Evolutionary conservation across 2,888 invertebrate species (phyloP).

Genomic region (Anthrax anthrax): DNA sequence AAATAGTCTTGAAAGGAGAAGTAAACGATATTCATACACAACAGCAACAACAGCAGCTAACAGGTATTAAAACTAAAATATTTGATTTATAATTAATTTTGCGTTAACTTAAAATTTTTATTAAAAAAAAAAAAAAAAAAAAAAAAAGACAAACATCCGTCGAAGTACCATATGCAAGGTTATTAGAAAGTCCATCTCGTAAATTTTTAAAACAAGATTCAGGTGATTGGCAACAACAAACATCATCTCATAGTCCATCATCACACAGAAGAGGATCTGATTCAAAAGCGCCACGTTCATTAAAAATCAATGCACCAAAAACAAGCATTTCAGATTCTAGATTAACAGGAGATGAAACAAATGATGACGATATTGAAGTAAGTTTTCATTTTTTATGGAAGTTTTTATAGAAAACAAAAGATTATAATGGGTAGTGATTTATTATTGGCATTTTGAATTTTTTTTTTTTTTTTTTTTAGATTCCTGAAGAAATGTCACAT

Average conservation of each 20-base stretch:
- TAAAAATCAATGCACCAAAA: constrained; percentile 50
- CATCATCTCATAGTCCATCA: constrained; percentile 50
- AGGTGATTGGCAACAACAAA: constrained; percentile 34
- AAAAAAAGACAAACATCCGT: constrained; percentile 29
- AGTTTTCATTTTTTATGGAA: constrained; percentile 11
- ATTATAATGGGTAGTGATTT: neutral
- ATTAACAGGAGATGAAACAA: constrained; percentile 62
- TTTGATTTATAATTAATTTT: no score
- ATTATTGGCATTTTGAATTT: neutral
- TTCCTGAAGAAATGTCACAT: constrained; percentile 34
- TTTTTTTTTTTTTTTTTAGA: constrained; percentile 18
- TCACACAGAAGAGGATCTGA: constrained; percentile 43
- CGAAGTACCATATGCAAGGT: constrained; percentile 61
- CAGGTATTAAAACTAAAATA: no score
- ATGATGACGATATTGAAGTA: constrained; percentile 38
- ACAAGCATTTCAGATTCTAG: constrained; percentile 78
- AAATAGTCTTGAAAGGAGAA: constrained; percentile 31
- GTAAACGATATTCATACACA: constrained; percentile 46
- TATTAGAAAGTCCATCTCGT: constrained; percentile 49
- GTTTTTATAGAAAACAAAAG: no score
- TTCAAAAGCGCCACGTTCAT: constrained; percentile 18
- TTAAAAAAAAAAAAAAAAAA: no score
- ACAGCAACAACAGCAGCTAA: no score
- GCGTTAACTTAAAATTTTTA: no score
- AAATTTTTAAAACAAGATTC: constrained; percentile 29